phyloP scores from a whole-genome alignment of 2,113 vertebrate genomes.

The Petaurus breviceps region DNA sequence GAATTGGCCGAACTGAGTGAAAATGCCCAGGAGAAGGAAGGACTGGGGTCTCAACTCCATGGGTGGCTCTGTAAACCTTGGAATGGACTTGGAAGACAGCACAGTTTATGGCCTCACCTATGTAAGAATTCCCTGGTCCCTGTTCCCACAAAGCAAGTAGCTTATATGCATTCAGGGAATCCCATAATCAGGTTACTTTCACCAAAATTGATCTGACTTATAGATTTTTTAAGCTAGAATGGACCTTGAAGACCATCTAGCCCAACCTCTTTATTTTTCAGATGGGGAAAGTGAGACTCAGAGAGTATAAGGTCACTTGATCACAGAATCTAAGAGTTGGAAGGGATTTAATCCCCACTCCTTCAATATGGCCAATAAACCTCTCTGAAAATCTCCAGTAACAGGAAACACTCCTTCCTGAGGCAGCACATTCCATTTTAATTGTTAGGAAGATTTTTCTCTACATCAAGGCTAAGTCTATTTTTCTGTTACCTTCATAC shows the following conservation, averaged over 20 bases:
- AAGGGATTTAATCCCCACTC: neutral
- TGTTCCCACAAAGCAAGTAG: neutral
- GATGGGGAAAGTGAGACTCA: neutral
- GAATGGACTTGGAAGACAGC: slow-evolving; percentile 19
- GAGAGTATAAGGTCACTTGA: neutral
- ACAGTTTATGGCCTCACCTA: slow-evolving; percentile 43
- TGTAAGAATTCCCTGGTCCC: slow-evolving; percentile 28
- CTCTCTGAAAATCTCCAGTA: neutral
- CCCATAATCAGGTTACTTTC: neutral
- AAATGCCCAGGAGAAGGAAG: slow-evolving; percentile 61
- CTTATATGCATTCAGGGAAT: neutral
- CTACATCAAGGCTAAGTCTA: neutral
- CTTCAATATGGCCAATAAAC: neutral
- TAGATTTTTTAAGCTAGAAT: neutral
- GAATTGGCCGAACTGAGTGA: neutral
- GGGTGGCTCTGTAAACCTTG: slow-evolving; percentile 8
- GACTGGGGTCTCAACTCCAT: slow-evolving; percentile 8
- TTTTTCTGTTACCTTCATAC: neutral
- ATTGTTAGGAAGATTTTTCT: neutral
- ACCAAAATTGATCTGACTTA: neutral
- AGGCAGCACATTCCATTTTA: neutral
- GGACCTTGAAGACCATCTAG: neutral
- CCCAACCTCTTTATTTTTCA: neutral
- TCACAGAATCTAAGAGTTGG: neutral
- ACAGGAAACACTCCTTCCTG: neutral